Conservation (phyloP, 2,888 invertebrate species). For the Drosophila setosimentum region DNA sequence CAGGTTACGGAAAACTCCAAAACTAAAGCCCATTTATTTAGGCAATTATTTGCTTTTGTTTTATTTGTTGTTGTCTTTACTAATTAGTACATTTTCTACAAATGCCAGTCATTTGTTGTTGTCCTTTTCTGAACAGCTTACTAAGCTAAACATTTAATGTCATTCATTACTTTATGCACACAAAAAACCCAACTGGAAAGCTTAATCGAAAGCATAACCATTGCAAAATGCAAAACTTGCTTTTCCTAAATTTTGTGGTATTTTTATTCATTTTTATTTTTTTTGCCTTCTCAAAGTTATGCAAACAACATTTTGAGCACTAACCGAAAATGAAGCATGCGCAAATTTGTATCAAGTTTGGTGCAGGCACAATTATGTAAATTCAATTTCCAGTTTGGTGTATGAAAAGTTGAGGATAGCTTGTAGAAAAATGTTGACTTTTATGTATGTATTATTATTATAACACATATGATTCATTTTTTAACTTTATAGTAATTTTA, state of each 20-base stretch:
- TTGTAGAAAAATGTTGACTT: too few species aligned
- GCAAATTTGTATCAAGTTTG: slow-evolving; percentile 22
- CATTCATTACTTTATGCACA: slow-evolving; percentile 46
- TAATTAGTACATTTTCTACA: slow-evolving; percentile 56
- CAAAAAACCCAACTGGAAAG: slow-evolving; percentile 37
- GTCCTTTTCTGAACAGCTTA: slow-evolving; percentile 41
- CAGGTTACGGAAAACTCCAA: slow-evolving; percentile 31
- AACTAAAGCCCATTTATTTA: slow-evolving; percentile 35
- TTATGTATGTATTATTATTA: too few species aligned
- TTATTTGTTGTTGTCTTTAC: slow-evolving; percentile 31
- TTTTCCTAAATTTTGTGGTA: slow-evolving; percentile 4
- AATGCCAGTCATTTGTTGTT: slow-evolving; percentile 30
- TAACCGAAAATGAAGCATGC: slow-evolving; percentile 31
- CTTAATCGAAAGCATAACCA: slow-evolving; percentile 51
- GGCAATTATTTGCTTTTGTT: slow-evolving; percentile 48
- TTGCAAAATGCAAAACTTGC: slow-evolving; percentile 36
- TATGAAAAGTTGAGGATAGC: not conserved
- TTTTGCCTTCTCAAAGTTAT: slow-evolving; percentile 55
- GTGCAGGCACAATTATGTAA: slow-evolving; percentile 6
- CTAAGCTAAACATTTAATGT: slow-evolving; percentile 64
- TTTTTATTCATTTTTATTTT: slow-evolving; percentile 21
- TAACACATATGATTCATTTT: not conserved
- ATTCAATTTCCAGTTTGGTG: slow-evolving; percentile 12
- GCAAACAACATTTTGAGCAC: slow-evolving; percentile 56
- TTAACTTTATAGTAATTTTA: not conserved